Percentiles rank a stretch among this genome's conserved stretches.
Conservation (phyloP, 2,797 vertebrate genomes). For the Halcyon chelicuti region DNA sequence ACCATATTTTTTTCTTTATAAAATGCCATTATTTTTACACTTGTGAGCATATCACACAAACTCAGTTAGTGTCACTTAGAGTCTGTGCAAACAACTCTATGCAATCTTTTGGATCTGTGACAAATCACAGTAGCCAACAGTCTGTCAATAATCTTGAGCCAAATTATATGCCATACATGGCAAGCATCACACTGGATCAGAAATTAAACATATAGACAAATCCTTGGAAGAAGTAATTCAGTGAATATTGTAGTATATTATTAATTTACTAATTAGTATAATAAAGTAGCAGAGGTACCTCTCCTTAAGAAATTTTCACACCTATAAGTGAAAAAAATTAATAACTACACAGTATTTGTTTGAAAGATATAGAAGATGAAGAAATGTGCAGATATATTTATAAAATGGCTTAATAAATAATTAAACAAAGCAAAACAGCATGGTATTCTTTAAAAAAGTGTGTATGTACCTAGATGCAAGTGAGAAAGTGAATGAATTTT, state of each 20-base stretch:
- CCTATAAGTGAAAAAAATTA: not conserved
- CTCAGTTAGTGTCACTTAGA: not conserved
- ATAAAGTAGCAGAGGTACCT: not conserved
- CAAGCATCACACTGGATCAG: not conserved
- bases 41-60: not conserved
- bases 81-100: not conserved
- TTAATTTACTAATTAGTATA: not conserved
- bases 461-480: not conserved
- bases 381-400: not conserved
- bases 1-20: not conserved
- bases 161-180: not conserved
- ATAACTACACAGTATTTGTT: not conserved
- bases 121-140: not conserved
- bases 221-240: not conserved
- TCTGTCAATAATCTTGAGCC: not conserved
- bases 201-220: not conserved
- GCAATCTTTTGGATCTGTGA: not conserved
- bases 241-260: not conserved
- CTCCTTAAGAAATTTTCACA: not conserved
- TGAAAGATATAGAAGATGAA: not conserved
- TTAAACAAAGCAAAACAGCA: not conserved
- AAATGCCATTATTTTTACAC: not conserved
- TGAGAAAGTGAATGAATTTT: not conserved
- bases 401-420: not conserved
- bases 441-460: not conserved